Evolutionary conservation across 2,113 vertebrate species (phyloP), one percentile per base, ranked within the genome.

Genomic region (Holacanthus passer): DNA sequence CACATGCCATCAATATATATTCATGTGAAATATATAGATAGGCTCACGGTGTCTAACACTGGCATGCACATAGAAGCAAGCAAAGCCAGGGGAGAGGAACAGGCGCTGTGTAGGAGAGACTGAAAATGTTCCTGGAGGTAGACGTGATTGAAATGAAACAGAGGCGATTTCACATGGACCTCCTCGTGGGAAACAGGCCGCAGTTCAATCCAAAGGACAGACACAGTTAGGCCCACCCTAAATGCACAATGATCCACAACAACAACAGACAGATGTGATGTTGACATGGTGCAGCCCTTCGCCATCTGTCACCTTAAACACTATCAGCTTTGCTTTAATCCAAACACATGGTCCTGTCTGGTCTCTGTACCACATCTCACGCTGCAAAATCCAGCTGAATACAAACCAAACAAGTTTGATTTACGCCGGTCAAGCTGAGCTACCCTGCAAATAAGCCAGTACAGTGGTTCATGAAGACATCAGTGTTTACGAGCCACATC

Each of bases 11-110:
- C 73, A 47, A 37, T 83, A 66, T 86, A 87, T 86, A 86, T 84
- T 83, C 60, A 79, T 47, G 47, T 73, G 31, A 72, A 77, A 88
- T 83, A 87, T 79, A 88, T 76, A 68, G 41, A 87, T 73, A 50
- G 58, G 64, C 73, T 87, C 22, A 55, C 70, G n/a, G 63, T 52
- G 60, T 63, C 19, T 39, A 68, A 70, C 41, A 85, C 84, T 83
- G 83, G 83, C 88, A 83, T 89, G 89, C 87, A 91, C 73, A 86
- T 65, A 68, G 82, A 84, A 84, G 85, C 87, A 94, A 93, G 94
- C 88, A 87, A 94, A 91, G 88, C 92, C 78, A 88, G 71, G 73
- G 65, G 69, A 78, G 60, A 83, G 52, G 84, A n/a, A 83, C 79
- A 79, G 86, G 55, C 60, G 85, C 73, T 83, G 83, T 32, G 69